A percentile compares a stretch with the other conserved stretches of the same genome.
Evolutionary conservation across 1,140 invertebrate species (phyloP).

Genomic region (Apis laboriosa): DNA sequence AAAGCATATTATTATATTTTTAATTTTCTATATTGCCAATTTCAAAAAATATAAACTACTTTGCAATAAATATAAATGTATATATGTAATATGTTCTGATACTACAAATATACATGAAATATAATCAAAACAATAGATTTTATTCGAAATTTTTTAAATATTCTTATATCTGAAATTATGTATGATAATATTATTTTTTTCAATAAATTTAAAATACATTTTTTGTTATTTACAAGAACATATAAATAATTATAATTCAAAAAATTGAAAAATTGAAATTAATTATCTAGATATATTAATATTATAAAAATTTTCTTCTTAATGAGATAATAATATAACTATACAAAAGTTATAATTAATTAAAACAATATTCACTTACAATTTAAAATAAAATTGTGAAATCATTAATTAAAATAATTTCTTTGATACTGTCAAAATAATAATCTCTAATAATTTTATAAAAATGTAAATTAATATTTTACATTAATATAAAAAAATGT

Average conservation of each 20-base stretch:
- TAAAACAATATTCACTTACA: constrained; percentile 1
- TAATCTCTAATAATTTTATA: not conserved
- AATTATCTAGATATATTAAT: constrained; percentile 8
- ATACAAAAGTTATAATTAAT: constrained; percentile 1
- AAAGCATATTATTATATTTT: not conserved
- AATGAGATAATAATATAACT: not conserved
- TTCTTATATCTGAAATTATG: not conserved
- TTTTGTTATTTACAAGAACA: too few species aligned
- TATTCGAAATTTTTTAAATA: not conserved
- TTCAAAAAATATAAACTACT: not conserved
- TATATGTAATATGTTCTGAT: not conserved
- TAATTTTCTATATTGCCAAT: not conserved
- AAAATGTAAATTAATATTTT: not conserved
- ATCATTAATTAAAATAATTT: not conserved
- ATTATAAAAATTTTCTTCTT: not conserved
- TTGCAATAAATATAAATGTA: not conserved
- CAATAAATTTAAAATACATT: too few species aligned
- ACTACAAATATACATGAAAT: constrained; percentile 13
- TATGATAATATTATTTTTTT: too few species aligned
- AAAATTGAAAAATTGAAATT: too few species aligned
- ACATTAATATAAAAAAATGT: not conserved
- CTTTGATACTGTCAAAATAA: not conserved
- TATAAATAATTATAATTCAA: too few species aligned
- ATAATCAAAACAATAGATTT: not conserved
- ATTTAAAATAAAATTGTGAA: not conserved